phyloP scores from a whole-genome alignment of 2,888 invertebrate species.

The Odontocolon sp. region DNA sequence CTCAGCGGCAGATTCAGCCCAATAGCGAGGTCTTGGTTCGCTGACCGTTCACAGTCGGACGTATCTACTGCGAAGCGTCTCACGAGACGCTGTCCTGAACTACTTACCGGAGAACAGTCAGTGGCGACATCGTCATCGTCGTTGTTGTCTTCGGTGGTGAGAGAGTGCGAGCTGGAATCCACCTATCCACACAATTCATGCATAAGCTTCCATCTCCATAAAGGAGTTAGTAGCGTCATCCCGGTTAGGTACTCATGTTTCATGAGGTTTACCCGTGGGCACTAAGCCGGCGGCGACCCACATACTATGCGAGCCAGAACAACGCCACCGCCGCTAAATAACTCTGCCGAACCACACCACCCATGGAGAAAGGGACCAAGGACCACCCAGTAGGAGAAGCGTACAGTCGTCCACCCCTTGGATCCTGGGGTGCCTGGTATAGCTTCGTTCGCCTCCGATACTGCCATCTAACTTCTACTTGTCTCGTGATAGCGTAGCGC shows the following conservation, averaged over 20 bases:
- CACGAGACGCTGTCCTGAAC: conserved; percentile 18
- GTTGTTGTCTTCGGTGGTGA: neutral
- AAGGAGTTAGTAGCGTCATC: conserved; percentile 76
- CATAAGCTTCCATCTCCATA: conserved; percentile 78
- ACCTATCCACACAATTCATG: conserved; percentile 74
- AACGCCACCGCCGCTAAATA: conserved; percentile 72
- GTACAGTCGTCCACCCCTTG: conserved; percentile 38
- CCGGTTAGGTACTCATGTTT: conserved; percentile 74
- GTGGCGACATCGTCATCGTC: neutral
- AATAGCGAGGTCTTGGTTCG: too few species aligned
- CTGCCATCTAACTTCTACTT: conserved; percentile 34
- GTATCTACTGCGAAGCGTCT: conserved; percentile 12
- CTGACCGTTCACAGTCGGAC: conserved; percentile 8
- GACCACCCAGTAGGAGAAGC: neutral
- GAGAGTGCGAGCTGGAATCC: conserved; percentile 34
- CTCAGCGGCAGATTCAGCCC: neutral
- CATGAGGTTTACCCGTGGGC: conserved; percentile 73
- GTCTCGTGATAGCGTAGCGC: conserved; percentile 39
- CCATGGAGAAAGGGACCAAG: conserved; percentile 50
- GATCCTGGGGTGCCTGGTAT: conserved; percentile 14
- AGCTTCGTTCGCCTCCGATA: conserved; percentile 20
- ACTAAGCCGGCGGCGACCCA: conserved; percentile 75
- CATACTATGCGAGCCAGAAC: conserved; percentile 75
- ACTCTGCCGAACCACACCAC: conserved; percentile 62
- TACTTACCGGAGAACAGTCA: conserved; percentile 15